These are phyloP conservation scores for Spheniscus mendiculus DNA, from an alignment of 2,113 vertebrate species.

Conservation along the genomic window DNA sequence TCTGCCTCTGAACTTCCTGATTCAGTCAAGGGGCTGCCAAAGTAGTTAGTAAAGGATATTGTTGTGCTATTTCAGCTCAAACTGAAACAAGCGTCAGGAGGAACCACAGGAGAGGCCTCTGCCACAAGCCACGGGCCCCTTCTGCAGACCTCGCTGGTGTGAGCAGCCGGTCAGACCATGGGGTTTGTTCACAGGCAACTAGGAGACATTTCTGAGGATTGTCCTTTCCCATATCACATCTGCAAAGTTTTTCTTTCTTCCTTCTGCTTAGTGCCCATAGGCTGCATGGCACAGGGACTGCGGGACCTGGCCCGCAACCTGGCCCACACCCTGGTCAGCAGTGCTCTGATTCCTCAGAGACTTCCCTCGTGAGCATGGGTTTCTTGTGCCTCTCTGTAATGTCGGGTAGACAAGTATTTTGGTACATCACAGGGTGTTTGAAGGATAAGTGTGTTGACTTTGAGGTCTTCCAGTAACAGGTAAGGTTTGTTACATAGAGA, in stretches of 20 bases:
- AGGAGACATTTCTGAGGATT: background rate
- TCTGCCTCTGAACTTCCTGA: constrained; percentile 44
- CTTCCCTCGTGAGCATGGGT: background rate
- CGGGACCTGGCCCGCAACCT: background rate
- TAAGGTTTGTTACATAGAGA: background rate
- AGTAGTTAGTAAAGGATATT: constrained; percentile 28
- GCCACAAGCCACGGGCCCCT: background rate
- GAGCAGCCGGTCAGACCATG: rapidly evolving
- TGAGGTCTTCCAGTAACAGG: background rate
- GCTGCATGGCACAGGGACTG: background rate
- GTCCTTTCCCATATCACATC: background rate
- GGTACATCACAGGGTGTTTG: background rate
- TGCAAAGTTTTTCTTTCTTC: background rate
- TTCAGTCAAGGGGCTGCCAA: constrained; percentile 27
- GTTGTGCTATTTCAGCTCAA: constrained; percentile 8
- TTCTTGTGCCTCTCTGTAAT: background rate
- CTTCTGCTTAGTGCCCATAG: background rate
- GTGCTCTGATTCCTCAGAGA: background rate
- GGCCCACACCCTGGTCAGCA: background rate
- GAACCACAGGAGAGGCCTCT: background rate
- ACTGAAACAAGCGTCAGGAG: background rate
- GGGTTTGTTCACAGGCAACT: background rate
- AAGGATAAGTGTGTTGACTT: background rate
- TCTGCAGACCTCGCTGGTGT: background rate
- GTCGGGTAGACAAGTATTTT: background rate